Evolutionary conservation across 2,797 vertebrate species (phyloP), one percentile per base, ranked within the genome.

Genomic region (Girardinus metallicus): DNA sequence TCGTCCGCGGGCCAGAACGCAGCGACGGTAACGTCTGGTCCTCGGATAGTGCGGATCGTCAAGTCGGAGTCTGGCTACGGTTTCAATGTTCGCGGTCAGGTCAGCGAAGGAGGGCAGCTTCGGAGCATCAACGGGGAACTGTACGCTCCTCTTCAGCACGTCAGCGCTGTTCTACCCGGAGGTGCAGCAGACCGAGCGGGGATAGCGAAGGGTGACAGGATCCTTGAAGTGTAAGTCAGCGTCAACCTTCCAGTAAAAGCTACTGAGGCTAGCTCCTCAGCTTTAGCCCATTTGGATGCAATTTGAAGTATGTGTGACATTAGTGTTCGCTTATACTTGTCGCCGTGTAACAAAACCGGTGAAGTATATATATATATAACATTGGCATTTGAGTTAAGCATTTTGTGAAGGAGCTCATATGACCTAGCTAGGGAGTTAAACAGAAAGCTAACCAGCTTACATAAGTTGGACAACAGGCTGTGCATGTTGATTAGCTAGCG

Each of bases 91-190:
- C 97, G 98, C 90, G 98, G 98, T 36, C 98, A 99, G 94, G 98
- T 99, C 70, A 99, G 98, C 94, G 98, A 99, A 94, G 98, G 98
- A 80, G 98, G 98, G 26, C 98, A 99, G 90, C 97, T 99, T 23
- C 97, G 98, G 91, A 99, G 98, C 96, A 99, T 99, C 96, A 98
- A 99, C 96, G 98, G 98, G 60, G 98, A 99, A 89, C 95, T 99
- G 93, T 99, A 99, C 95, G 98, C 98, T 79, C 98, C 98, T 83
- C 97, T 99, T 55, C 98, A 99, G 96, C 98, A 99, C 92, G 98
- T 99, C 95, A 98, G 97, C 94, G 98, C 98, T 76, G 98, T 99
- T 81, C 90, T 99, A 88, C 97, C 97, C 86, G 98, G 97, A 12
- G 98, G 98, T n/a, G 98, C 98, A 16, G 98, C 98, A 39, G 98